Evolutionary conservation across 2,113 vertebrate species (phyloP), one percentile per base, ranked within the genome.

Genomic region (Pimephales promelas): DNA sequence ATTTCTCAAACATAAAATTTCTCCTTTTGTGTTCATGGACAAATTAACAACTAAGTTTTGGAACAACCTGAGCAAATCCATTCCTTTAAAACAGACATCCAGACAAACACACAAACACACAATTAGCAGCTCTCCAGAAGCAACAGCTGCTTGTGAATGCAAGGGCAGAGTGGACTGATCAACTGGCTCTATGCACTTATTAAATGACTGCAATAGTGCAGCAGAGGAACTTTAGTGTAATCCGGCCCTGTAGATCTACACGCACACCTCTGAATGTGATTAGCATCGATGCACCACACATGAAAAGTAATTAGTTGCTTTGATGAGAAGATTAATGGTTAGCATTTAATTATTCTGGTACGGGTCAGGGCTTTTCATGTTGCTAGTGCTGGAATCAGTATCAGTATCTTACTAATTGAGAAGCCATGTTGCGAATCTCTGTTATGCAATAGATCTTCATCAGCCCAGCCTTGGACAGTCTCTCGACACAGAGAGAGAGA

Each of bases 361-460:
- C 1, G 14, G 49, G 40, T 80, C 26, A 87, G 16, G 20, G 34
- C 16, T 83, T 87, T 86, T 87, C 59, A 82, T 87, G 87, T 81
- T 85, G 84, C 86, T 36, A 83, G 61, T 59, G 13, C 78, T 84
- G 84, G 81, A 86, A 84, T 83, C 26, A 78, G 43, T 24, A 84
- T 83, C 26, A 79, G 43, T n/a, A 66, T 82, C 66, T 26, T 72
- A 70, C 84, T 90, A 90, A 93, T 91, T 91, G 83, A 92, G 87
- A 88, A 76, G 82, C 61, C 31, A 84, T 79, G 72, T 84, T 75
- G 78, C 49, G 26, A 64, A 49, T 64, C 43, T 82, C 83, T 85
- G 68, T 84, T 75, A 36, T 89, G 89, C 84, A 83, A 86, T 83
- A 87, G 88, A 91, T 89, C 61, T 85, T 90, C 86, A 92, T 93